Conservation (phyloP, 2,797 vertebrate genomes). For the Characodon lateralis region DNA sequence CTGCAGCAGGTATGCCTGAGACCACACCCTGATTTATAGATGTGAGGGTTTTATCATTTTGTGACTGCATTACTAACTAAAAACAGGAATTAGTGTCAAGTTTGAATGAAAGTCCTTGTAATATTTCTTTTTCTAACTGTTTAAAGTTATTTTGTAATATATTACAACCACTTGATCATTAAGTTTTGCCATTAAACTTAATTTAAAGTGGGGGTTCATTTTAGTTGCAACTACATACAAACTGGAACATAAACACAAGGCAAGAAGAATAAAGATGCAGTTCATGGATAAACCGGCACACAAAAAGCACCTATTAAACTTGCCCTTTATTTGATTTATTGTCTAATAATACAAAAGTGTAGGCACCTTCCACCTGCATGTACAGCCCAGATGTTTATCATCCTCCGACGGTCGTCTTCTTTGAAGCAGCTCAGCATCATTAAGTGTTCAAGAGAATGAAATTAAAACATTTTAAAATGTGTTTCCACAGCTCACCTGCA, state of each 20-base stretch:
- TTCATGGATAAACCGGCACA: not conserved
- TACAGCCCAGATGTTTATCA: not conserved
- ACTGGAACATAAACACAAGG: not conserved
- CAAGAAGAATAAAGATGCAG: not conserved
- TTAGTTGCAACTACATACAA: not conserved
- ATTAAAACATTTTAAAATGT: conserved; percentile 37
- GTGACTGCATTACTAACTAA: too few relatives aligned
- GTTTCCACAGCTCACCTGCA: conserved; percentile 16
- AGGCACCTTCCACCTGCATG: conserved; percentile 55
- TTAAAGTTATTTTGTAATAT: not conserved
- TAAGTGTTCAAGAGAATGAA: conserved; percentile 10
- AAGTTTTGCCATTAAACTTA: not conserved
- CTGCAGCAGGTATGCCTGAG: not conserved
- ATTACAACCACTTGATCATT: not conserved
- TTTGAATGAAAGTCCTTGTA: not conserved
- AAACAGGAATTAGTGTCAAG: too few relatives aligned
- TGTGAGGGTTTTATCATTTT: not conserved
- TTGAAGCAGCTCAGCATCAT: not conserved
- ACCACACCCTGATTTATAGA: not conserved
- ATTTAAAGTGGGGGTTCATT: not conserved
- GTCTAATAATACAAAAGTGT: conserved; percentile 59
- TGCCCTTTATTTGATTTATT: conserved; percentile 64
- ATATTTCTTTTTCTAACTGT: not conserved
- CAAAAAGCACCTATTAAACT: conserved; percentile 41
- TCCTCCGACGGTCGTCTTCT: not conserved